Evolutionary conservation across 1,140 invertebrate genomes (phyloP).

Genomic region (Eciton burchellii): DNA sequence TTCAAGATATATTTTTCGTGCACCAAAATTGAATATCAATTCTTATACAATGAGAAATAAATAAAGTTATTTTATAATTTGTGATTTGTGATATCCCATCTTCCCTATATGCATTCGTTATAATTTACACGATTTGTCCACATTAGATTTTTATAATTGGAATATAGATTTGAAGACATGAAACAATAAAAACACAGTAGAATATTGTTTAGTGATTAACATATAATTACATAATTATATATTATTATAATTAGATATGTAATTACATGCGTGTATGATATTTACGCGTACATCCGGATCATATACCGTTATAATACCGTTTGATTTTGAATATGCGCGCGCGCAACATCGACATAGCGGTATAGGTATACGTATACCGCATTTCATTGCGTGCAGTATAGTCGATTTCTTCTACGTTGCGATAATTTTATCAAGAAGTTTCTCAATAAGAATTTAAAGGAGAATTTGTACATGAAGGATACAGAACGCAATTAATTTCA

Average conservation of each 20-base stretch:
- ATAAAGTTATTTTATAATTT: constrained; percentile 10
- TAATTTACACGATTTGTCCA: not conserved
- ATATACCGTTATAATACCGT: no score
- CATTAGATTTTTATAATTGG: not conserved
- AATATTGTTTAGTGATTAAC: constrained; percentile 12
- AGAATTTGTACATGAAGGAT: not conserved
- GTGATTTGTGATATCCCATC: not conserved
- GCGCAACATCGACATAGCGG: no score
- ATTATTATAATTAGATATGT: no score
- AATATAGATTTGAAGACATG: not conserved
- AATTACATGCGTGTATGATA: no score
- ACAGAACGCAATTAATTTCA: constrained; percentile 3
- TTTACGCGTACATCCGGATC: no score
- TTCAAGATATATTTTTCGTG: constrained; percentile 3
- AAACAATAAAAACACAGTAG: constrained; percentile 26
- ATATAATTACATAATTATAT: constrained; percentile 3
- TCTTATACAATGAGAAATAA: constrained; percentile 4
- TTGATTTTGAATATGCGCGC: no score
- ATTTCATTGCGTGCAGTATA: no score
- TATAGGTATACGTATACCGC: no score
- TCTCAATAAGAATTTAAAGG: not conserved
- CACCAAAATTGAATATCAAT: constrained; percentile 9
- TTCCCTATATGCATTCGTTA: not conserved
- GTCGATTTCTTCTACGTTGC: not conserved
- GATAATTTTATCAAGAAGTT: not conserved